Percentiles rank a stretch among this genome's conserved stretches.
phyloP scores from a whole-genome alignment of 2,888 invertebrate genomes.

The Netelia fuscicornis region DNA sequence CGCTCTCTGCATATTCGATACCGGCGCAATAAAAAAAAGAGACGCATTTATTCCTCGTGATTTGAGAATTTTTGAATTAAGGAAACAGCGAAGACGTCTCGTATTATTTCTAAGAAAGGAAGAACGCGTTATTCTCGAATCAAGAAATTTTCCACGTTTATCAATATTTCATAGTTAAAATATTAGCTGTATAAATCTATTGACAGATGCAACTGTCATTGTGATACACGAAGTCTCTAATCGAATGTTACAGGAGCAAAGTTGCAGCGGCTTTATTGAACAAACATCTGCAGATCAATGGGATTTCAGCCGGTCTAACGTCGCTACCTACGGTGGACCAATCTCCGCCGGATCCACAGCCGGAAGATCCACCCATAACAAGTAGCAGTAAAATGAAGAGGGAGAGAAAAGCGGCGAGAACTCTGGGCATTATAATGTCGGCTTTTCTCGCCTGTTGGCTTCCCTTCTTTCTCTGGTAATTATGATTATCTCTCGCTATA shows the following conservation, averaged over 20 bases:
- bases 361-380: slow-evolving; percentile 89
- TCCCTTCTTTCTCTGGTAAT: slow-evolving; percentile 97
- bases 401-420: slow-evolving; percentile 96
- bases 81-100: background rate
- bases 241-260: slow-evolving; percentile 89
- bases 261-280: slow-evolving; percentile 94
- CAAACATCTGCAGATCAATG: slow-evolving; percentile 96
- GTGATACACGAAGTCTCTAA: background rate
- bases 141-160: no score
- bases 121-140: background rate
- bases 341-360: slow-evolving; percentile 79
- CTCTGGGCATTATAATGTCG: slow-evolving; percentile 98
- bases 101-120: background rate
- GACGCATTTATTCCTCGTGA: background rate
- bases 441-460: slow-evolving; percentile 98
- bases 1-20: background rate
- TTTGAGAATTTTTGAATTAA: background rate
- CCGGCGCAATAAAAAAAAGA: background rate
- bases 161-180: no score
- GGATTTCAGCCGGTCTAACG: slow-evolving; percentile 90
- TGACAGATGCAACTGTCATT: background rate
- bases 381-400: slow-evolving; percentile 94
- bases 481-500: slow-evolving; percentile 24
- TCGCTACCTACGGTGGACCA: slow-evolving; percentile 85
- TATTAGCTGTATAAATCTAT: no score